A percentile compares a stretch with the other conserved stretches of the same genome.
Conservation (phyloP, 2,113 vertebrate genomes). For the Madoqua kirkii region DNA sequence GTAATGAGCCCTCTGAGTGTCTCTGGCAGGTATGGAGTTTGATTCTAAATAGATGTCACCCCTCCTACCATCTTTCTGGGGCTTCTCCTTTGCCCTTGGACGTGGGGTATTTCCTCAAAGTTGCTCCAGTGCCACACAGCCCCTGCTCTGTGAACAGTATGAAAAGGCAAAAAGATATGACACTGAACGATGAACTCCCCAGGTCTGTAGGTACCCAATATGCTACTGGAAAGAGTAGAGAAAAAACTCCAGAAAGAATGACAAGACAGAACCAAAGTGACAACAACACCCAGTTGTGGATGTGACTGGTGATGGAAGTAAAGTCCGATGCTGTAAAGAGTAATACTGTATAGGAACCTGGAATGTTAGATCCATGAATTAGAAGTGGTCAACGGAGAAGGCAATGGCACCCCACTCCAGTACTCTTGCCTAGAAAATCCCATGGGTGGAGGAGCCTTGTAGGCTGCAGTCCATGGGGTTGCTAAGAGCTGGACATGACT, state of each 20-base stretch:
- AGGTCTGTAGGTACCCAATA: not conserved
- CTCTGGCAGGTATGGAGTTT: not conserved
- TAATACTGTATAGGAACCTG: not conserved
- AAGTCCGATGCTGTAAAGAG: not conserved
- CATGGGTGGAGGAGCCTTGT: too few relatives aligned
- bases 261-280: not conserved
- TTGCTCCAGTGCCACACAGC: accelerated
- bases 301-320: not conserved
- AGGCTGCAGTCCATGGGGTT: too few relatives aligned
- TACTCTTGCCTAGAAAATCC: too few relatives aligned
- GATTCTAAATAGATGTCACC: not conserved
- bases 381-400: too few relatives aligned
- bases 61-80: not conserved
- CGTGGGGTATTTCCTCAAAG: accelerated
- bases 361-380: not conserved
- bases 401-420: too few relatives aligned
- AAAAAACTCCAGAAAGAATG: not conserved
- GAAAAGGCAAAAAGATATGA: not conserved
- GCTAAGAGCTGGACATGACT: too few relatives aligned
- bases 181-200: not conserved
- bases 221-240: not conserved
- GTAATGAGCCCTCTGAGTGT: not conserved
- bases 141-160: not conserved
- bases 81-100: not conserved
- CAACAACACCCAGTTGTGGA: not conserved